Base-by-base conservation (phyloP, 2,113 vertebrate genomes). In the Sardina pilchardus region DNA sequence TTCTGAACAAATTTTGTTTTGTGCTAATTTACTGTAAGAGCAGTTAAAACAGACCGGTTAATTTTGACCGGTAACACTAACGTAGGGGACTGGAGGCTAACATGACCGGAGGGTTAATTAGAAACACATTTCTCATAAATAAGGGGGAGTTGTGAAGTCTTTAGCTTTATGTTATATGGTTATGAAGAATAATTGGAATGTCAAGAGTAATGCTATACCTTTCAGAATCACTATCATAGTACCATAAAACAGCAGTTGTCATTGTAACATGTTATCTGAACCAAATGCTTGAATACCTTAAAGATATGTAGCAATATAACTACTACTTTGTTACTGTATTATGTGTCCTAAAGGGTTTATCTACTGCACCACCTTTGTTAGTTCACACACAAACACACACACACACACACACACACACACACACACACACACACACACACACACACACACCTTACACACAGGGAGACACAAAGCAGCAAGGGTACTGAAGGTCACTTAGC, bases 401-500 rank as follows among this genome's bases (percentile, higher is more conserved):
- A 8, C 56, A 63, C 19, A 8, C 1, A 63, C 24, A 5, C 56
- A 63, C 56, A 63, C 7, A n/a, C 56, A 63, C 56, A 63, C 56
- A 63, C 56, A 81, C 78, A 81, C 30, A 36, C 78, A 81, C 78
- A 81, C 78, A 81, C 21, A 63, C 24, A 63, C 56, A 63, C 56
- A 63, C 21, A 24, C 56, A 63, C 24, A 63, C 56, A 63, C 17
- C 17, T 24, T 19, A 59, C 53, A 59, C 19, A 59, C 53, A 24
- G 53, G 0, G 19, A 24, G 53, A 75, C 30, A 75, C 30, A 78
- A 34, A 78, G 71, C 84, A 82, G 85, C 59, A 82, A 48, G 53
- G 59, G 85, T 30, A 86, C 42, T 71, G 42, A 86, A 82, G 81
- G 81, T 86, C 48, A 44, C 16, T 19, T 56, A 0, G 19, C 53